phyloP scores from a whole-genome alignment of 2,797 vertebrate species.

The Tapirus indicus region DNA sequence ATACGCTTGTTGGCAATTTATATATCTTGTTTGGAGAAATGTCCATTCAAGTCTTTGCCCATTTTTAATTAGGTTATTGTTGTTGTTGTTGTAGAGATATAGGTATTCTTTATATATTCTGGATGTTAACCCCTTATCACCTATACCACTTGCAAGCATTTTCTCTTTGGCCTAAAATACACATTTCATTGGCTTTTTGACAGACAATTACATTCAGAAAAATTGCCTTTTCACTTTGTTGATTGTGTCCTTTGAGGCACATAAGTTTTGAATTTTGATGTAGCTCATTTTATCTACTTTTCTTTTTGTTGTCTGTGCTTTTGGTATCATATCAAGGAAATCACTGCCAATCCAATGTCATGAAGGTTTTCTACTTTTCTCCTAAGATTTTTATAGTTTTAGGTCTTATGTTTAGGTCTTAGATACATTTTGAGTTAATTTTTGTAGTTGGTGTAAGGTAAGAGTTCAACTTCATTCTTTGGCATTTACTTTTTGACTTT shows the following conservation, averaged over 20 bases:
- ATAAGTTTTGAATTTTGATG: background rate
- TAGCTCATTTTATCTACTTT: background rate
- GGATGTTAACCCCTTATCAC: background rate
- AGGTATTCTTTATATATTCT: background rate
- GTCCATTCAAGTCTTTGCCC: background rate
- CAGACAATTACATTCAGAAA: slow-evolving; percentile 9
- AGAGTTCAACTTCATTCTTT: background rate
- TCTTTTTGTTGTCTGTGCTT: background rate
- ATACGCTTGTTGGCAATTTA: background rate
- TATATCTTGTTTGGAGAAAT: background rate
- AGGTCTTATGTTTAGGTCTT: background rate
- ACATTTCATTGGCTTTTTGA: slow-evolving; percentile 63
- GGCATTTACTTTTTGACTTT: background rate
- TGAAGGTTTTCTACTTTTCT: background rate
- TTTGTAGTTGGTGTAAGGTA: background rate
- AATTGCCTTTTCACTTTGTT: background rate
- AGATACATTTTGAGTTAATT: slow-evolving; percentile 14
- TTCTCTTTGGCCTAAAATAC: slow-evolving; percentile 67
- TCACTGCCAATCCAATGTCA: background rate
- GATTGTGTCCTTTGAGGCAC: background rate
- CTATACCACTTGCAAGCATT: background rate
- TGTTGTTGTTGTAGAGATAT: background rate
- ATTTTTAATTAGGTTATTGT: background rate
- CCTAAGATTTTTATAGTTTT: background rate
- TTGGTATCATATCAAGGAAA: slow-evolving; percentile 21